Percentiles rank a stretch among this genome's conserved stretches.
Evolutionary conservation across 2,888 invertebrate species (phyloP).

Genomic region (Drosophila emarginata): DNA sequence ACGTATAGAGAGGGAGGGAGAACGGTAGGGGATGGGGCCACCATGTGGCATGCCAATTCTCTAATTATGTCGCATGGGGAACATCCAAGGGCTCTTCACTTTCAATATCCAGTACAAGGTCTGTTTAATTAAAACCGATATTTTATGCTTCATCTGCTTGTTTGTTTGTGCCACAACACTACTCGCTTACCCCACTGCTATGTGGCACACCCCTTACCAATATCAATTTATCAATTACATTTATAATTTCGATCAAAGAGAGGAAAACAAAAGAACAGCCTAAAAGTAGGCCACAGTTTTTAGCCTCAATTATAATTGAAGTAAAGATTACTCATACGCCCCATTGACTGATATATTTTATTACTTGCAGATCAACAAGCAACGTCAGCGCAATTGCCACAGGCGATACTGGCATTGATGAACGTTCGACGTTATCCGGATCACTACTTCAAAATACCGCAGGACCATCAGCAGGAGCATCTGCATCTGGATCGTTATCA

Average conservation of each 20-base stretch:
- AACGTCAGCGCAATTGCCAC: constrained; percentile 70
- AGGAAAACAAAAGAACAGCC: too few species aligned
- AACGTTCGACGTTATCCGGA: constrained; percentile 60
- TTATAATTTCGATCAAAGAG: too few species aligned
- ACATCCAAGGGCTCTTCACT: not conserved
- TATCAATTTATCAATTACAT: too few species aligned
- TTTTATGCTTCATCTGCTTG: not conserved
- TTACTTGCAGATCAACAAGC: constrained; percentile 77
- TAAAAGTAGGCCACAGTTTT: constrained; percentile 51
- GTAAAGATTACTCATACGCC: constrained; percentile 42
- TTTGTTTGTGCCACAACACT: not conserved
- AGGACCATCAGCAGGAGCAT: constrained; percentile 65
- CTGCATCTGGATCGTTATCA: constrained; percentile 46
- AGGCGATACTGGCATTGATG: constrained; percentile 50
- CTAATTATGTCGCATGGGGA: not conserved
- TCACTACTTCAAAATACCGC: constrained; percentile 80
- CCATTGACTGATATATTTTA: constrained; percentile 12
- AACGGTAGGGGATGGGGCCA: not conserved
- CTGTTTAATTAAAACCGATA: constrained; percentile 3
- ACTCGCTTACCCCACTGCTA: not conserved
- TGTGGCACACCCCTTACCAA: too few species aligned
- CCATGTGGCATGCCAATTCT: not conserved
- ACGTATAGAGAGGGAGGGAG: not conserved
- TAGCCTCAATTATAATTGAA: not conserved
- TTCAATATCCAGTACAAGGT: not conserved